A percentile compares a stretch with the other conserved stretches of the same genome.
Conservation (phyloP, 2,113 vertebrate species). For the Sprattus sprattus region DNA sequence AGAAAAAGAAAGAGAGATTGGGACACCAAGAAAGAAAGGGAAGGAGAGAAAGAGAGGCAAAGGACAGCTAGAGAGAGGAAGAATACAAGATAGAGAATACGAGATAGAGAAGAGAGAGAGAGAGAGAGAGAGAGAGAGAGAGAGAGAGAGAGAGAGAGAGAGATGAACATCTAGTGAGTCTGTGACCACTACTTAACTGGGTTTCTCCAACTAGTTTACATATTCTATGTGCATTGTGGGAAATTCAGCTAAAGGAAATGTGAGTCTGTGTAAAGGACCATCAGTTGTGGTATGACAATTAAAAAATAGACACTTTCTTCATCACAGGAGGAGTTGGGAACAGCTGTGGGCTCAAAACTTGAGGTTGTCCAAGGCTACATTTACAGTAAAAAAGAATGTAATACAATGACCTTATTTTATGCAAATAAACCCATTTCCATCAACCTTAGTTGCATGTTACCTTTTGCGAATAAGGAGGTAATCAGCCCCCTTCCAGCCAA, state of each 20-base stretch:
- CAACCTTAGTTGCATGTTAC: no score
- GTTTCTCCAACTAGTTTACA: neutral
- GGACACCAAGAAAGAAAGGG: neutral
- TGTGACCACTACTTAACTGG: neutral
- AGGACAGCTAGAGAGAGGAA: neutral
- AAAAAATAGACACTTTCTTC: neutral
- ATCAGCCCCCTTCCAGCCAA: neutral
- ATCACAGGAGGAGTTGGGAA: no score
- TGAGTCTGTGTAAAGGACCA: neutral
- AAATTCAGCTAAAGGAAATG: neutral
- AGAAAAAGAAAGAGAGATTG: neutral
- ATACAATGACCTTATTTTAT: no score
- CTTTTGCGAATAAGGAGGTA: no score
- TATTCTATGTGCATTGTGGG: neutral
- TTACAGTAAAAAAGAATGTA: no score
- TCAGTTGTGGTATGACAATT: neutral
- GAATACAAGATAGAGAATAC: neutral
- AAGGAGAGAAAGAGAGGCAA: neutral
- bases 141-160: slow-evolving; percentile 54
- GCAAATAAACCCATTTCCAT: no score
- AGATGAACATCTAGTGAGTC: neutral
- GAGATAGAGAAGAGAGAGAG: neutral
- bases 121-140: slow-evolving; percentile 43
- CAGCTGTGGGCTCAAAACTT: neutral
- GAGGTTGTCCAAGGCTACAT: neutral